A percentile compares a stretch with the other conserved stretches of the same genome.
These are phyloP conservation scores for Panulirus ornatus DNA, from an alignment of 1,140 invertebrate genomes.

Conservation along the genomic window DNA sequence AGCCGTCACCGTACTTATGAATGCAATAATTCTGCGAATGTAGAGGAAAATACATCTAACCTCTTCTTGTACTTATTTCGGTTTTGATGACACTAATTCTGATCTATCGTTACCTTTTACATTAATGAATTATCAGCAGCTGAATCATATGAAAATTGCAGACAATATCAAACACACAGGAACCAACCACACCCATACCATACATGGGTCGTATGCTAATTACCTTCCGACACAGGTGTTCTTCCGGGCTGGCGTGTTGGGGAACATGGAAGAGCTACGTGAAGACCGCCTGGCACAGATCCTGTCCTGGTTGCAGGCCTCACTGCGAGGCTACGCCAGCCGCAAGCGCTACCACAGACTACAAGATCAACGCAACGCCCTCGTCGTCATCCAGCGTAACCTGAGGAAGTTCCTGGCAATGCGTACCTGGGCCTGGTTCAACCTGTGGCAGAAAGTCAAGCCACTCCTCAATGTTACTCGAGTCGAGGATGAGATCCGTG, in stretches of 20 bases:
- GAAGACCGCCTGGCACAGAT: slow-evolving; percentile 93
- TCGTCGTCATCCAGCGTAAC: slow-evolving; percentile 83
- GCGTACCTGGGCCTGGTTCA: slow-evolving; percentile 85
- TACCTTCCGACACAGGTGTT: slow-evolving; percentile 84
- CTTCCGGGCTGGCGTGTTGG: slow-evolving; percentile 64
- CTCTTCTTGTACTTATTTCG: no score
- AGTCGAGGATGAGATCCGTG: slow-evolving; percentile 54
- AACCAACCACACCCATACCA: no score
- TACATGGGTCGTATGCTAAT: no score
- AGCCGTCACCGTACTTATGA: no score
- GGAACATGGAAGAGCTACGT: slow-evolving; percentile 53
- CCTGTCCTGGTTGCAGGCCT: slow-evolving; percentile 98
- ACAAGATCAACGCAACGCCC: slow-evolving; percentile 90
- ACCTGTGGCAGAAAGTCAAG: slow-evolving; percentile 82
- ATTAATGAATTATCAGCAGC: no score
- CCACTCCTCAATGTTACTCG: slow-evolving; percentile 75
- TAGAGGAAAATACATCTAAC: no score
- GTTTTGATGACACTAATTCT: no score
- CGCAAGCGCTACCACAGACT: slow-evolving; percentile 97
- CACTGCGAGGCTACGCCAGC: slow-evolving; percentile 89
- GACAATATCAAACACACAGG: no score
- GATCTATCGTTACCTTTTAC: no score
- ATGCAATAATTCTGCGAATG: no score
- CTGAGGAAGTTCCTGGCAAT: slow-evolving; percentile 82
- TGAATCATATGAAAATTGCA: no score